Percentiles rank a stretch among this genome's conserved stretches.
Evolutionary conservation across 2,888 invertebrate genomes (phyloP).

Genomic region (Epistrophella euchroma): DNA sequence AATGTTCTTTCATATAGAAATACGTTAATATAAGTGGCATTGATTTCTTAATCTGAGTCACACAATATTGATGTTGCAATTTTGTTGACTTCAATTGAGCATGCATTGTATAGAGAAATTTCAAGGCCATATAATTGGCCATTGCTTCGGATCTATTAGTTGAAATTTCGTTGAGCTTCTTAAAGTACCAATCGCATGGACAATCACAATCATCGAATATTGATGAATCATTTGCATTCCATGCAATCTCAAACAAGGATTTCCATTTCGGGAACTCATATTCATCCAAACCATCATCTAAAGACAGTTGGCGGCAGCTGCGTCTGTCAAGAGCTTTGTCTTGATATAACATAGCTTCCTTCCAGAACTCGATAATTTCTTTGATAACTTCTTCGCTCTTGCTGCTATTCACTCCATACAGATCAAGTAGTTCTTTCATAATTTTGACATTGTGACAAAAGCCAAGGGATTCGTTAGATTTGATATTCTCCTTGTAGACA

Average conservation of each 20-base stretch:
- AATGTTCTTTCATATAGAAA: conserved; percentile 77
- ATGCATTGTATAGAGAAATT: conserved; percentile 80
- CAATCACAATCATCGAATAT: conserved; percentile 25
- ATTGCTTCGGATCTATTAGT: conserved; percentile 77
- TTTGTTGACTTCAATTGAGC: conserved; percentile 77
- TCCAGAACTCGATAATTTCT: conserved; percentile 80
- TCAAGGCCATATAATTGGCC: conserved; percentile 81
- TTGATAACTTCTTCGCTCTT: conserved; percentile 76
- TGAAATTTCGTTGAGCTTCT: conserved; percentile 78
- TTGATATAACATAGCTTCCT: conserved; percentile 76
- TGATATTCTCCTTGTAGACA: conserved; percentile 80
- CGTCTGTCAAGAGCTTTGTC: conserved; percentile 77
- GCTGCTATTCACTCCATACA: conserved; percentile 78
- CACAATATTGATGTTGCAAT: conserved; percentile 75
- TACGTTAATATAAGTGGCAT: conserved; percentile 30
- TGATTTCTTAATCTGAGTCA: conserved; percentile 37
- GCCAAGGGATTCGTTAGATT: conserved; percentile 78
- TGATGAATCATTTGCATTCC: conserved; percentile 77
- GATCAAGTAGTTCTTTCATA: conserved; percentile 79
- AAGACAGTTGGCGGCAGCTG: conserved; percentile 31
- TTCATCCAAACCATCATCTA: background rate
- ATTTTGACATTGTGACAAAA: conserved; percentile 79
- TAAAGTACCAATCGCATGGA: conserved; percentile 79
- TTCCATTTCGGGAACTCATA: conserved; percentile 77
- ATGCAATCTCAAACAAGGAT: conserved; percentile 79